A percentile compares a stretch with the other conserved stretches of the same genome.
Conservation (phyloP, 1,140 invertebrate genomes). For the Drosophila quadrilineata region DNA sequence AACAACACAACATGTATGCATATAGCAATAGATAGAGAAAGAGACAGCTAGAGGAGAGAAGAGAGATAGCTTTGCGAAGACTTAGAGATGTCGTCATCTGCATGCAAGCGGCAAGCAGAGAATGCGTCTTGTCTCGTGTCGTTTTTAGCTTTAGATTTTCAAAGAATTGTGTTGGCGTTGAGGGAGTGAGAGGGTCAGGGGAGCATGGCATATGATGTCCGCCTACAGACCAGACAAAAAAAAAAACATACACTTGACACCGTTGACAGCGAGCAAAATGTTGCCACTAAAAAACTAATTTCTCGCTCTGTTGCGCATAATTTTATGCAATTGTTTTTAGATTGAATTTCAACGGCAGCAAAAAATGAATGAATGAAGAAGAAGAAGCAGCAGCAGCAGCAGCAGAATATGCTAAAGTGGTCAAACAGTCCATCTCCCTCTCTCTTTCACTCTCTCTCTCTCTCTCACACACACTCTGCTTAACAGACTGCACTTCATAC, state of each 20-base stretch:
- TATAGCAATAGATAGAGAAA: not conserved
- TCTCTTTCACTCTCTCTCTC: not conserved
- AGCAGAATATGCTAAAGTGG: conserved; percentile 9
- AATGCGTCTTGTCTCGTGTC: conserved; percentile 13
- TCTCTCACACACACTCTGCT: too few relatives aligned
- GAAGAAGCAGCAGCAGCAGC: not conserved
- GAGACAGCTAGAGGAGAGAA: not conserved
- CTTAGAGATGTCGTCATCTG: conserved; percentile 23
- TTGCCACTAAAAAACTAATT: conserved; percentile 70
- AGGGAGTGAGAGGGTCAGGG: not conserved
- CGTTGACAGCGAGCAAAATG: conserved; percentile 30
- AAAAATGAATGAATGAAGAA: conserved; percentile 19
- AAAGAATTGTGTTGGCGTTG: not conserved
- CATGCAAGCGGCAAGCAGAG: conserved; percentile 26
- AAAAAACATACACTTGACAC: conserved; percentile 43
- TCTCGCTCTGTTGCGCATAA: conserved; percentile 67
- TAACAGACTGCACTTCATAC: too few relatives aligned
- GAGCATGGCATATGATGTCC: not conserved
- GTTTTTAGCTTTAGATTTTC: not conserved
- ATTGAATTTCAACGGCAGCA: conserved; percentile 46
- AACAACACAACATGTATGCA: conserved; percentile 14
- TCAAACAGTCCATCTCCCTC: not conserved
- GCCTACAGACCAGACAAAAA: too few relatives aligned
- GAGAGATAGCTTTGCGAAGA: not conserved
- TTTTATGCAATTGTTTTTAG: conserved; percentile 73